A percentile compares a stretch with the other conserved stretches of the same genome.
Evolutionary conservation across 37 sponge, comb jelly and placozoan species (phyloP).

Genomic region (Halichondria panicea): DNA sequence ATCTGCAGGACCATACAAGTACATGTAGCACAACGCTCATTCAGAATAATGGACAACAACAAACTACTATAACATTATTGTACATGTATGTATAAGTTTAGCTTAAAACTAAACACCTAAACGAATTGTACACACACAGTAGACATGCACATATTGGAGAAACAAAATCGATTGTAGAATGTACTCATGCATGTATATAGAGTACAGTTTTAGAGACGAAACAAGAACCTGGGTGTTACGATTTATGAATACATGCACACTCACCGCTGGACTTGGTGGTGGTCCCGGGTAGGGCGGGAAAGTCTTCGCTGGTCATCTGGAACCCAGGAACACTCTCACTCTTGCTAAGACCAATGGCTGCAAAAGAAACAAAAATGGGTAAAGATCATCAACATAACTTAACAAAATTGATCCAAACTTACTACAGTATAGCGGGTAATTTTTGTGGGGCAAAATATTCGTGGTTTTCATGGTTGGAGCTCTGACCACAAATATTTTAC

Average conservation of each 20-base stretch:
- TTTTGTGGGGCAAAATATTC: too few species aligned
- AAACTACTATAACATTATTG: background rate
- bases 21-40: too few species aligned
- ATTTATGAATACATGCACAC: background rate
- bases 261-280: conserved; percentile 34
- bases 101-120: background rate
- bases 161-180: background rate
- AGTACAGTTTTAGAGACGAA: background rate
- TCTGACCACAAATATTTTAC: too few species aligned
- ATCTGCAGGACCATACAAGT: too few species aligned
- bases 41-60: too few species aligned
- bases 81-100: background rate
- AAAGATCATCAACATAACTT: too few species aligned
- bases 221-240: too few species aligned
- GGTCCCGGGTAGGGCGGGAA: conserved; percentile 97
- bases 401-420: too few species aligned
- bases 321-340: conserved; percentile 85
- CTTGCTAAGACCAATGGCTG: conserved; percentile 49
- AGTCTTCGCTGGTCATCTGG: conserved; percentile 97
- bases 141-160: background rate
- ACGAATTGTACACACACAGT: background rate
- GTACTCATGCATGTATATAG: background rate
- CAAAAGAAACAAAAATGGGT: conserved; percentile 7
- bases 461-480: too few species aligned
- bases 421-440: too few species aligned